phyloP scores from a whole-genome alignment of 2,113 vertebrate genomes.

The Stigmatopora nigra region DNA sequence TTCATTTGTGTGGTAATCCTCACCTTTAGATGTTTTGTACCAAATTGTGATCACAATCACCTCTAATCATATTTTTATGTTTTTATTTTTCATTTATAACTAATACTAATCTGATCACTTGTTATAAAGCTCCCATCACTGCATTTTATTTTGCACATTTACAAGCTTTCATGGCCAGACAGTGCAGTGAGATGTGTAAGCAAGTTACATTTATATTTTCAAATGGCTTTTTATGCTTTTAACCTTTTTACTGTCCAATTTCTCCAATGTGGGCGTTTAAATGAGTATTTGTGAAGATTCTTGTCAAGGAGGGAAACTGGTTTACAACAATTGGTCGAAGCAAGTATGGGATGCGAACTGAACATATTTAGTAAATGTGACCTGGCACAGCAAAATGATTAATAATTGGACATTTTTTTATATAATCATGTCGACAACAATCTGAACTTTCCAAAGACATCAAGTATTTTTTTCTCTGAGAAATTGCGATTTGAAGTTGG shows the following conservation, averaged over 20 bases:
- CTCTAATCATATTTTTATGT: neutral
- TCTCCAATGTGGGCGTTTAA: neutral
- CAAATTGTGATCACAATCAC: slow-evolving; percentile 6
- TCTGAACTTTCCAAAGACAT: too few species aligned
- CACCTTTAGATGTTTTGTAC: slow-evolving; percentile 5
- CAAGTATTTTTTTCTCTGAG: too few species aligned
- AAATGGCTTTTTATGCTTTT: neutral
- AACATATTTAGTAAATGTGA: slow-evolving; percentile 14
- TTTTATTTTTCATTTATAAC: neutral
- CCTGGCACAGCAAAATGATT: too few species aligned
- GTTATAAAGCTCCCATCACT: neutral
- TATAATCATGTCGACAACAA: too few species aligned
- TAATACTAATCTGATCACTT: neutral
- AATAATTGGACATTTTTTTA: too few species aligned
- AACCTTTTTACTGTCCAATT: neutral
- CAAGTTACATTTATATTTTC: neutral
- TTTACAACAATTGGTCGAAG: neutral
- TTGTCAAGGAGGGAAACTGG: neutral
- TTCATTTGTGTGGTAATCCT: neutral
- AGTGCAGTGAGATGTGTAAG: neutral
- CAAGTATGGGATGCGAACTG: slow-evolving; percentile 4
- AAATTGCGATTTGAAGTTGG: too few species aligned
- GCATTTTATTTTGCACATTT: slow-evolving; percentile 9
- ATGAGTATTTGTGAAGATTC: neutral
- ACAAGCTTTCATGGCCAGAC: neutral